These are phyloP conservation scores for Odocoileus virginianus DNA, from an alignment of 2,113 vertebrate species.

Conservation along the genomic window DNA sequence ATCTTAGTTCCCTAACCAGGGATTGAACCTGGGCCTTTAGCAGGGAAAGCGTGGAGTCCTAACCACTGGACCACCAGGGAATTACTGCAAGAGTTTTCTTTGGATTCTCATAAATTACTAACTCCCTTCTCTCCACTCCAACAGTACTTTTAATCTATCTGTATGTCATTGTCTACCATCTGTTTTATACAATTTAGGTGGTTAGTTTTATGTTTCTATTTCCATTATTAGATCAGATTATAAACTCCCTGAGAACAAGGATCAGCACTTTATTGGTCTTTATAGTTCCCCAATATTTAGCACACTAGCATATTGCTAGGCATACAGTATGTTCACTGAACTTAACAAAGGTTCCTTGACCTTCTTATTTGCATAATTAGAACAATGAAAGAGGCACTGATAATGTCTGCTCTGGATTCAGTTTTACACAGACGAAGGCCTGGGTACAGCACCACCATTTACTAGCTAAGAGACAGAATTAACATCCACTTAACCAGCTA, in stretches of 20 bases:
- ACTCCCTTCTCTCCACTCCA: background rate
- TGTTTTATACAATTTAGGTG: background rate
- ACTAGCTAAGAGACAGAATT: background rate
- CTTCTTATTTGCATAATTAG: background rate
- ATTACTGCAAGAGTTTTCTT: background rate
- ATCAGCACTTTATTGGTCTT: background rate
- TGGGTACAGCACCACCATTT: background rate
- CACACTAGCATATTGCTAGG: background rate
- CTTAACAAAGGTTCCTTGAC: background rate
- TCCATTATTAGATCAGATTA: conserved; percentile 10
- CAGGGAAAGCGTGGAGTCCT: background rate
- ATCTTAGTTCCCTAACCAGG: background rate
- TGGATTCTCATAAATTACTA: background rate
- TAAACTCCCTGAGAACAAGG: background rate
- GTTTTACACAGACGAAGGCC: background rate
- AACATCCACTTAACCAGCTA: background rate
- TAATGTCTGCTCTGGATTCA: background rate
- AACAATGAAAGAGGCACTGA: background rate
- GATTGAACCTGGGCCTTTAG: background rate
- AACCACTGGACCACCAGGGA: background rate
- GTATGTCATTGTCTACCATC: background rate
- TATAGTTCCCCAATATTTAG: background rate
- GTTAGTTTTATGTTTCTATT: background rate
- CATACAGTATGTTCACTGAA: background rate
- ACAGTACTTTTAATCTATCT: background rate